A percentile compares a stretch with the other conserved stretches of the same genome.
These are phyloP conservation scores for Leptogaster cylindrica DNA, from an alignment of 2,888 invertebrate species.

Conservation along the genomic window DNA sequence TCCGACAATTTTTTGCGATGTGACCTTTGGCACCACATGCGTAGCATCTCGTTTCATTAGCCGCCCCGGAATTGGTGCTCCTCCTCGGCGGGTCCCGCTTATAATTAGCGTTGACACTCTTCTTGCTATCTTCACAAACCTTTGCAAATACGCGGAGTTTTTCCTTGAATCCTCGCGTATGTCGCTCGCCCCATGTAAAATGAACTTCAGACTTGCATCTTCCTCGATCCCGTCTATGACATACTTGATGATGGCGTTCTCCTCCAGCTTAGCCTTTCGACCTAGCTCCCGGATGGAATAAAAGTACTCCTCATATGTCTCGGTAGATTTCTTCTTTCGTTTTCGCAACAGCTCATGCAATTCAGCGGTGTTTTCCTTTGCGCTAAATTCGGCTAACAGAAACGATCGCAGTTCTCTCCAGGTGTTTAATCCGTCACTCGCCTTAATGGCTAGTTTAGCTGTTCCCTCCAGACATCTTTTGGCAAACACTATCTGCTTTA, in stretches of 20 bases:
- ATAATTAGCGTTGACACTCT: background rate
- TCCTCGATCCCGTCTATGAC: slow-evolving; percentile 41
- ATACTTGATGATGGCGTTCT: slow-evolving; percentile 40
- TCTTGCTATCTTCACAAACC: background rate
- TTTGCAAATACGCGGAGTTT: slow-evolving; percentile 6
- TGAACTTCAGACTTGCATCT: slow-evolving; percentile 31
- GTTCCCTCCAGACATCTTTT: background rate
- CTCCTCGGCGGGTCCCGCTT: background rate
- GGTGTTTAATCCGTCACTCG: slow-evolving; percentile 8
- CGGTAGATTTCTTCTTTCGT: slow-evolving; percentile 36
- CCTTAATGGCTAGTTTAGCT: background rate
- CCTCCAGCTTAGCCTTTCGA: slow-evolving; percentile 36
- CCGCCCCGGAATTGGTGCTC: background rate
- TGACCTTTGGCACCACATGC: background rate
- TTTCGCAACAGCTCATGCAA: slow-evolving; percentile 33
- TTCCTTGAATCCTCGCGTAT: slow-evolving; percentile 36
- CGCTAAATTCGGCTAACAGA: slow-evolving; percentile 34
- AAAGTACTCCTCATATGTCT: slow-evolving; percentile 38
- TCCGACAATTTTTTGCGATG: background rate
- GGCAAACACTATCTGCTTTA: slow-evolving; percentile 30
- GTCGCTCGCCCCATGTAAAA: slow-evolving; percentile 40
- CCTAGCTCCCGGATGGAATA: slow-evolving; percentile 36
- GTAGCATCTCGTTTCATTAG: too few relatives aligned
- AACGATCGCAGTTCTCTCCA: slow-evolving; percentile 34
- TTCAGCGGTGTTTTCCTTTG: slow-evolving; percentile 29